These are phyloP conservation scores for Anolis apletophallus DNA, from an alignment of 2,797 vertebrate species.

Conservation along the genomic window DNA sequence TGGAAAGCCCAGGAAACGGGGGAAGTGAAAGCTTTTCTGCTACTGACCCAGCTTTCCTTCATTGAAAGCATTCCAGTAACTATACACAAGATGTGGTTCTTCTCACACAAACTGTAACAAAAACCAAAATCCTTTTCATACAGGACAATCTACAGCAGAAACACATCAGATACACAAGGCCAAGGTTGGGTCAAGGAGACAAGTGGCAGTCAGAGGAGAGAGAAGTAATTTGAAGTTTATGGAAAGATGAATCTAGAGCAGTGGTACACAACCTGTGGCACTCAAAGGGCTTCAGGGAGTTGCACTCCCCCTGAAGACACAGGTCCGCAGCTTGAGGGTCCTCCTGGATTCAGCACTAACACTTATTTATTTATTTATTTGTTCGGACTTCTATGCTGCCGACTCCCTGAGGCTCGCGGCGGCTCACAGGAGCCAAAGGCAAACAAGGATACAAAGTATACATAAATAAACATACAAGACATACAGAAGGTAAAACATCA, in stretches of 20 bases:
- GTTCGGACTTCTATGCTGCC: too few relatives aligned
- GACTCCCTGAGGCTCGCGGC: too few relatives aligned
- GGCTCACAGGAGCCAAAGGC: too few relatives aligned
- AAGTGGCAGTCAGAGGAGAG: neutral
- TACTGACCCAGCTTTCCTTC: conserved; percentile 53
- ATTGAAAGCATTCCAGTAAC: conserved; percentile 45
- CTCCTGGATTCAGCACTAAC: too few relatives aligned
- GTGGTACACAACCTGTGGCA: too few relatives aligned
- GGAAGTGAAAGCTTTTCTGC: conserved; percentile 59
- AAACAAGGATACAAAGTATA: too few relatives aligned
- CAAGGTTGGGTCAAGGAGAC: neutral
- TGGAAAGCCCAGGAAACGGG: conserved; percentile 53
- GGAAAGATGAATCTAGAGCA: neutral
- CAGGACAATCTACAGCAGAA: neutral
- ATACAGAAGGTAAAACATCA: too few relatives aligned
- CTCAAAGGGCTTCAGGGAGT: too few relatives aligned
- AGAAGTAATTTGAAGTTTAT: neutral
- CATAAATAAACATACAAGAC: too few relatives aligned
- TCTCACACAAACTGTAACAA: neutral
- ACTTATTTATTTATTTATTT: too few relatives aligned
- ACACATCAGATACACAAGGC: neutral
- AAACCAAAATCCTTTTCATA: neutral
- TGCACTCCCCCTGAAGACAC: too few relatives aligned
- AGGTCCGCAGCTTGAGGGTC: too few relatives aligned
- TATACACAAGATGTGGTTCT: neutral